A percentile compares a stretch with the other conserved stretches of the same genome.
These are phyloP conservation scores for Watsonalla cultraria DNA, from an alignment of 2,888 invertebrate genomes.

Conservation along the genomic window DNA sequence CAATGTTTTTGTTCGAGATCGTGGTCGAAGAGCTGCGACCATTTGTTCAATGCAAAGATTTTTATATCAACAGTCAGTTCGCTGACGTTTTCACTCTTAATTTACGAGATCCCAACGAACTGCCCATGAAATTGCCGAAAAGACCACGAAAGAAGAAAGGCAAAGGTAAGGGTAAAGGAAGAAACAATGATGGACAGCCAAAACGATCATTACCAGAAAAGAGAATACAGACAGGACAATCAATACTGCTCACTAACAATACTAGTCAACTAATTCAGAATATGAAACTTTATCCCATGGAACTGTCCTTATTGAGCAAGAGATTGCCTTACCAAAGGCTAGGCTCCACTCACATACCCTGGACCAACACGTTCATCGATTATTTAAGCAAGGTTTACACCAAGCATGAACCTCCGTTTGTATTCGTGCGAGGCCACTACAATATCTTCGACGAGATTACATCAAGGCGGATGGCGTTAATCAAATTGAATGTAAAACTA, in stretches of 20 bases:
- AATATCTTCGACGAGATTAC: slow-evolving; percentile 48
- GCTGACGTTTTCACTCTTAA: slow-evolving; percentile 50
- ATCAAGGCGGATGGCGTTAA: slow-evolving; percentile 45
- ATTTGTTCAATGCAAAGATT: slow-evolving; percentile 36
- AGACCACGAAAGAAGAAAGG: slow-evolving; percentile 17
- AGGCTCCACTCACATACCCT: slow-evolving; percentile 47
- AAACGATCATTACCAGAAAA: slow-evolving; percentile 15
- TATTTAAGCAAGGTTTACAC: slow-evolving; percentile 37
- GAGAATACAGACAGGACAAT: slow-evolving; percentile 31
- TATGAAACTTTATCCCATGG: slow-evolving; percentile 52
- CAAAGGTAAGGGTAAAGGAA: slow-evolving; percentile 27
- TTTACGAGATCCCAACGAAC: slow-evolving; percentile 40
- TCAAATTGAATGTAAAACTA: slow-evolving; percentile 47
- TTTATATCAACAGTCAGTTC: slow-evolving; percentile 45
- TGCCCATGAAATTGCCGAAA: slow-evolving; percentile 3
- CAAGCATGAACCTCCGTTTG: slow-evolving; percentile 19
- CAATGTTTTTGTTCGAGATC: slow-evolving; percentile 62
- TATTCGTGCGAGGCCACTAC: slow-evolving; percentile 30
- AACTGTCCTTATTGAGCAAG: slow-evolving; percentile 45
- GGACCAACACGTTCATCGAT: slow-evolving; percentile 40
- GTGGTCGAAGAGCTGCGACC: slow-evolving; percentile 45
- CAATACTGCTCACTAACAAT: slow-evolving; percentile 36
- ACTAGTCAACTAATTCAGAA: slow-evolving; percentile 33
- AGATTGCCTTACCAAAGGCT: slow-evolving; percentile 8
- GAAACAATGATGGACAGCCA: slow-evolving; percentile 11